phyloP scores from a whole-genome alignment of 23 tunicate genomes.

The Halocynthia roretzi region DNA sequence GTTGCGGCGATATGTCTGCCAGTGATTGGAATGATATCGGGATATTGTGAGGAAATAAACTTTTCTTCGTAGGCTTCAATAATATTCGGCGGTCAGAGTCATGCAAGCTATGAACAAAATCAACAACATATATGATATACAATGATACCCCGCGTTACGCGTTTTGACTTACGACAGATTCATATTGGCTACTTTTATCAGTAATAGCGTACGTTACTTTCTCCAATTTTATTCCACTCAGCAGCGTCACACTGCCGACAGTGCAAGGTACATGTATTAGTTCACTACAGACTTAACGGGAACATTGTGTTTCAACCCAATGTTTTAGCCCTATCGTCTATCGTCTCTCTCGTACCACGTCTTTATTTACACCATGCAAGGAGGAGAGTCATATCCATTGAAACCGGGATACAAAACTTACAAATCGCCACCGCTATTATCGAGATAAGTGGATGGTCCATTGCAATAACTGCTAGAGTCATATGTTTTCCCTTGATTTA shows the following conservation, averaged over 20 bases:
- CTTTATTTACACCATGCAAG: conserved; percentile 34
- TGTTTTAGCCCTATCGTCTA: conserved; percentile 34
- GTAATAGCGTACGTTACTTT: too few relatives aligned
- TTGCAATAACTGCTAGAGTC: conserved; percentile 27
- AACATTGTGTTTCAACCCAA: not conserved
- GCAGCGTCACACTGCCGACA: too few relatives aligned
- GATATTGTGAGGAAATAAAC: conserved; percentile 41
- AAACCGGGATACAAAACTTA: conserved; percentile 65
- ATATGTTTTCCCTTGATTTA: conserved; percentile 58
- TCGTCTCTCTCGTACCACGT: conserved; percentile 20
- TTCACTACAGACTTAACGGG: too few relatives aligned
- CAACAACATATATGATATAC: too few relatives aligned
- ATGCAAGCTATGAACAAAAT: not conserved
- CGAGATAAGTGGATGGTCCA: conserved; percentile 38
- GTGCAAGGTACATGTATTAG: too few relatives aligned
- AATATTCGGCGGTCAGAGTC: not conserved
- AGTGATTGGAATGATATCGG: conserved; percentile 42
- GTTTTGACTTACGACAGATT: too few relatives aligned
- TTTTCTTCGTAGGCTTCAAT: not conserved
- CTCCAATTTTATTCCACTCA: too few relatives aligned
- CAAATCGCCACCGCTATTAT: conserved; percentile 51
- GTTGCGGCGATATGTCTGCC: conserved; percentile 52
- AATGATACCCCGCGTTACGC: not conserved
- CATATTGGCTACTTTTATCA: too few relatives aligned
- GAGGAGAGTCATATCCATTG: conserved; percentile 41